phyloP scores from a whole-genome alignment of 2,797 vertebrate species.

The Chrysolophus pictus region DNA sequence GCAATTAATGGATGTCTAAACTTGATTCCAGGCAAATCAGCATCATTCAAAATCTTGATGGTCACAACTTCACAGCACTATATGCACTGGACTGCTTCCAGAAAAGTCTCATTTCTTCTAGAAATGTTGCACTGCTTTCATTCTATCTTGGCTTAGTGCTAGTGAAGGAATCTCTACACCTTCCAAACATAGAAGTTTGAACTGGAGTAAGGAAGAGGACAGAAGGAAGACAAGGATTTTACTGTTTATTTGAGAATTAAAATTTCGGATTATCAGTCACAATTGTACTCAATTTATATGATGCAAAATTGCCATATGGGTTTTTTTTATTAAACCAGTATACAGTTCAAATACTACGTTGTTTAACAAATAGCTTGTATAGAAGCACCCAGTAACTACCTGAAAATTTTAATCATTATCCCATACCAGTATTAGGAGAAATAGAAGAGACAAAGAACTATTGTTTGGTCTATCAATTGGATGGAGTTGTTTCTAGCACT shows the following conservation, averaged over 20 bases:
- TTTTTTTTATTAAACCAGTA: not conserved
- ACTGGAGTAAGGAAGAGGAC: not conserved
- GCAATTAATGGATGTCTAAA: too few relatives aligned
- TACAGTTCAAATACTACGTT: not conserved
- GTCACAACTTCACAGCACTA: too few relatives aligned
- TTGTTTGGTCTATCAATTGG: not conserved
- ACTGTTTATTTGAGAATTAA: not conserved
- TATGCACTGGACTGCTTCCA: too few relatives aligned
- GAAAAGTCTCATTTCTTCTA: too few relatives aligned
- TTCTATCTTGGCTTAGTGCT: too few relatives aligned
- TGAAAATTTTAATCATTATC: not conserved
- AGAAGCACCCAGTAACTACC: not conserved
- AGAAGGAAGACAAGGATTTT: not conserved
- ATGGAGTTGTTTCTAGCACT: not conserved
- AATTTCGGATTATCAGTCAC: not conserved
- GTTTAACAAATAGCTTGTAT: not conserved
- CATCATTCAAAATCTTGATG: too few relatives aligned
- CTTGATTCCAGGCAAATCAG: too few relatives aligned
- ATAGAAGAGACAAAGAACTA: not conserved
- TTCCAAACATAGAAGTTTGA: not conserved
- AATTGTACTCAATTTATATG: not conserved
- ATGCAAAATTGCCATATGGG: not conserved
- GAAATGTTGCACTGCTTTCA: too few relatives aligned
- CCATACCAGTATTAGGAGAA: not conserved
- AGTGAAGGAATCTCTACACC: too few relatives aligned